Base-by-base conservation (phyloP, 2,797 vertebrate species). In the Lateolabrax maculatus region DNA sequence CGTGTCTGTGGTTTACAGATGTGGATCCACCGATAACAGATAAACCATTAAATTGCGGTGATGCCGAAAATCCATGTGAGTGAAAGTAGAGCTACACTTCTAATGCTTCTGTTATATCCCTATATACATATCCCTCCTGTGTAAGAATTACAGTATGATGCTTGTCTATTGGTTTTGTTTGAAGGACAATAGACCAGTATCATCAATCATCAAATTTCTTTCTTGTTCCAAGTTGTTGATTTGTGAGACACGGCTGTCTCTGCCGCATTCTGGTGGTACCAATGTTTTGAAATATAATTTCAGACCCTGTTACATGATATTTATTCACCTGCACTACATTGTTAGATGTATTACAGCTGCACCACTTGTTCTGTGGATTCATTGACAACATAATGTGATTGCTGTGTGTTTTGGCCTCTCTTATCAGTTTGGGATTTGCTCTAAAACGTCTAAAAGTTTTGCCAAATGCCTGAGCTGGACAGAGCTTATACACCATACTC, bases 351-450 rank as follows among this genome's bases (percentile, higher is more conserved):
- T 75, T 82, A 75, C 74, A 64, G 74, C 84, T 49, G 67, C 66
- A 55, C 60, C 44, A 16, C 37, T 10, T 48, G 61, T 78, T 57
- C 71, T 75, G 62, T 18, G n/a, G 67, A 58, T 68, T 80, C 65
- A 51, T 21, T 75, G 55, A 81, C 4, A 55, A 23, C 44, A 37
- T 70, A 37, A 80, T 65, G 73, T 44, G 46, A 64, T 71, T 55
- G 16, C 58, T 29, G 80, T 87, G 81, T 81, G 70, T 65, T 76
- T 91, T 89, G 87, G 79, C 84, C 58, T 56, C 46, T 48, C 39
- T 61, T 56, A 75, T 84, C 62, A 75, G 53, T 81, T 66, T 72
- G 82, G 71, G 77, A 71, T 80, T 90, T 75, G 53, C 57, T 84
- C 46, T 75, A 63, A 72, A 90, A 77, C 10, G 39, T 39, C 44